Base-by-base conservation (phyloP, 2,113 vertebrate genomes). In the Thalassarche chlororhynchos region DNA sequence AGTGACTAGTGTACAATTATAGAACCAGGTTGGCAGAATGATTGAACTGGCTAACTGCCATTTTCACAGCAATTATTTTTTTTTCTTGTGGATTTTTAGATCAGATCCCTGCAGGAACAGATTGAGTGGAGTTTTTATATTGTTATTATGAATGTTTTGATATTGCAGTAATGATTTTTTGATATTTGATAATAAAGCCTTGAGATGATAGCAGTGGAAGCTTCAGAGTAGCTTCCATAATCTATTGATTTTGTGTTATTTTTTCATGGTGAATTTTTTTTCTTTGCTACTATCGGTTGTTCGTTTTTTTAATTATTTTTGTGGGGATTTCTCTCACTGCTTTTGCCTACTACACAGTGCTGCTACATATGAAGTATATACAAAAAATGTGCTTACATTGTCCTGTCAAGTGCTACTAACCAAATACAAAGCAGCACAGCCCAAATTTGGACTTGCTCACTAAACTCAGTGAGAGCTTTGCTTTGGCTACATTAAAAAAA, bases 51-150 rank as follows among this genome's bases (percentile, higher is more conserved):
- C 89, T 46, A 70, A 77, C 84, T 84, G 95, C 97, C 96, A 95
- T 91, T 94, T 89, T 60, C 82, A 85, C 70, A 91, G 87, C 78
- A 95, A 90, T 94, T 82, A 24, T 11, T 32, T 42, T 89, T 91
- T 90, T 90, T 80, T 87, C 87, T 90, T 88, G 91, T 74, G 68
- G 89, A 94, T 96, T 97, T 95, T 97, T 88, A 97, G 93, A 95
- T 93, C 94, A 97, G 82, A 96, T 95, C 96, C 91, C 95, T 90
- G 89, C 87, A 97, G 95, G 95, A 97, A 90, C 89, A 96, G 93
- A 93, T 91, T 93, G 94, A 96, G 62, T 71, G n/a, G 42, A 94
- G 57, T 34, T 95, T 96, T 96, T 91, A 64, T 90, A 88, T 94
- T 93, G 87, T 93, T 96, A 80, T 86, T 96, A 88, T 86, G 75